Conservation (phyloP, 2,888 invertebrate genomes). For the Ceraclea dissimilis region DNA sequence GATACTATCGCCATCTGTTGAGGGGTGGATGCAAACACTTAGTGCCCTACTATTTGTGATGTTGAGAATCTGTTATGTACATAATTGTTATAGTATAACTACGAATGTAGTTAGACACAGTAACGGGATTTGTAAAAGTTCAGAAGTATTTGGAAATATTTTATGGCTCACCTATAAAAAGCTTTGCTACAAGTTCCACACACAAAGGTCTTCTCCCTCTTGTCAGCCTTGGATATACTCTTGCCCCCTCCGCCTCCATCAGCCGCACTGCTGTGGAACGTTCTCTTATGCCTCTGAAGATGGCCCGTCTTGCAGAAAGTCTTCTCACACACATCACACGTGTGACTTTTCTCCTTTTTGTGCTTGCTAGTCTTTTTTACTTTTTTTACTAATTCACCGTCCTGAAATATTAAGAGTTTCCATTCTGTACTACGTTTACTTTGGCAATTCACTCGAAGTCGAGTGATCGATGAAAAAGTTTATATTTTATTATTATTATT, state of each 20-base stretch:
- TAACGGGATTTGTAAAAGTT: too few species aligned
- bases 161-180: conserved; percentile 46
- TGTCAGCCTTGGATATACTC: conserved; percentile 7
- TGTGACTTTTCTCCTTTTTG: conserved; percentile 25
- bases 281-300: conserved; percentile 36
- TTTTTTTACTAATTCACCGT: background rate
- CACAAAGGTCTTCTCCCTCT: conserved; percentile 36
- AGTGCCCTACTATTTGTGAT: too few species aligned
- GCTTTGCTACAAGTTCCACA: conserved; percentile 57
- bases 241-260: background rate
- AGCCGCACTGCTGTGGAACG: conserved; percentile 28
- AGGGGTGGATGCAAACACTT: too few species aligned
- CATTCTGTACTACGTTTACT: too few species aligned
- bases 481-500: too few species aligned
- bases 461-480: too few species aligned
- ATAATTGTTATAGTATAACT: too few species aligned
- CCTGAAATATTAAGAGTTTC: conserved; percentile 3
- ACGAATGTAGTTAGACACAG: too few species aligned
- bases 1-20: too few species aligned
- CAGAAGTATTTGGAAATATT: too few species aligned
- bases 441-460: too few species aligned
- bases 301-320: conserved; percentile 35
- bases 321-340: conserved; percentile 36
- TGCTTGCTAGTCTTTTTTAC: background rate
- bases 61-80: too few species aligned